Evolutionary conservation across 2,888 invertebrate genomes (phyloP).

Genomic region (Pollenia amentaria): DNA sequence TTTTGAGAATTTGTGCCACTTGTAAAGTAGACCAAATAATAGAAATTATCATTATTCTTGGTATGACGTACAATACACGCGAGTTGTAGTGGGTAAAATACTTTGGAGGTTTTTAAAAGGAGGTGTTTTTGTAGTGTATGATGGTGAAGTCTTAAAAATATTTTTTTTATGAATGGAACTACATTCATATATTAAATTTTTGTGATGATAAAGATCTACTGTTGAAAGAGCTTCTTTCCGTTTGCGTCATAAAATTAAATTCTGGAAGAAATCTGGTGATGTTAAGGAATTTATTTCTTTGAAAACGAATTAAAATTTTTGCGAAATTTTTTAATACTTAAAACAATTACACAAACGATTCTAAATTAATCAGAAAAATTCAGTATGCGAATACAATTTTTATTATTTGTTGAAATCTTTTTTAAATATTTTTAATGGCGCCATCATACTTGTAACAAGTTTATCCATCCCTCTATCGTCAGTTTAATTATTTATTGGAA

Average conservation of each 20-base stretch:
- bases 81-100: conserved; percentile 14
- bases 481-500: conserved; percentile 32
- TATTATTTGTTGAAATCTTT: conserved; percentile 40
- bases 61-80: conserved; percentile 44
- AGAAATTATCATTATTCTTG: conserved; percentile 26
- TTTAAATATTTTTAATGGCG: conserved; percentile 15
- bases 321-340: background rate
- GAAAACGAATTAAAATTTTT: conserved; percentile 30
- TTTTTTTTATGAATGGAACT: conserved; percentile 29
- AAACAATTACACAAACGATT: conserved; percentile 7
- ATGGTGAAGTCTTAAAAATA: conserved; percentile 2
- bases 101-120: conserved; percentile 27
- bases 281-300: conserved; percentile 34
- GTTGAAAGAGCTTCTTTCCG: conserved; percentile 57
- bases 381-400: conserved; percentile 3
- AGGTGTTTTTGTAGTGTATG: conserved; percentile 39
- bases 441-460: conserved; percentile 53
- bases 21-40: conserved; percentile 70
- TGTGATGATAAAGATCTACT: conserved; percentile 49
- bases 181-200: conserved; percentile 36
- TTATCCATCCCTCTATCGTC: conserved; percentile 26
- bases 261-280: conserved; percentile 25
- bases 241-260: conserved; percentile 60
- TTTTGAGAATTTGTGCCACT: conserved; percentile 64
- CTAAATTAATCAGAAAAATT: conserved; percentile 17